Evolutionary conservation across 2,888 invertebrate species (phyloP).

Genomic region (Tiliacea aurago): DNA sequence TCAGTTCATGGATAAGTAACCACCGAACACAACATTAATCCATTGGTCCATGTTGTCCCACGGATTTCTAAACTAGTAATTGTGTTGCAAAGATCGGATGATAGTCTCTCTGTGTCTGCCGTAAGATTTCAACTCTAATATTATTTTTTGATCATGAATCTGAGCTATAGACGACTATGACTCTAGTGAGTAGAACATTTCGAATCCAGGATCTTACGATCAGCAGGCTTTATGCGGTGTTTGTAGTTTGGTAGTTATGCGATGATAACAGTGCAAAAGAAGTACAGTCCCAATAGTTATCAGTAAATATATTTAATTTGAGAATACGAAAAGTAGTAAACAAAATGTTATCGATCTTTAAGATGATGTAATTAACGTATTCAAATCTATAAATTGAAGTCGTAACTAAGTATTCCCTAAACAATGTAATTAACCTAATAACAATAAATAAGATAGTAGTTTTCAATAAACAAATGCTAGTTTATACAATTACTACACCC

Average conservation of each 20-base stretch:
- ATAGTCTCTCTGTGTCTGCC: background rate
- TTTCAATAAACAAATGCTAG: conserved; percentile 27
- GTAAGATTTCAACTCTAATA: background rate
- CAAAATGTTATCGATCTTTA: background rate
- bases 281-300: background rate
- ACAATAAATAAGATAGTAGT: conserved; percentile 27
- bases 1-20: background rate
- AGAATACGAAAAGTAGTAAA: background rate
- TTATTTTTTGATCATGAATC: background rate
- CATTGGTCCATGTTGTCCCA: background rate
- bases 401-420: conserved; percentile 13
- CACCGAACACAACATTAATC: background rate
- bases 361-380: background rate
- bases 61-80: background rate
- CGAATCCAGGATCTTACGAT: background rate
- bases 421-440: conserved; percentile 17
- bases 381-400: background rate
- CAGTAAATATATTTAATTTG: conserved; percentile 1
- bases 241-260: background rate
- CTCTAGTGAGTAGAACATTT: background rate
- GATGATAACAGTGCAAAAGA: background rate
- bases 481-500: conserved; percentile 37
- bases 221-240: background rate
- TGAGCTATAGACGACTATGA: background rate
- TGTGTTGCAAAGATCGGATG: background rate